Base-by-base conservation (phyloP, 2,797 vertebrate species). In the Macropodus opercularis region DNA sequence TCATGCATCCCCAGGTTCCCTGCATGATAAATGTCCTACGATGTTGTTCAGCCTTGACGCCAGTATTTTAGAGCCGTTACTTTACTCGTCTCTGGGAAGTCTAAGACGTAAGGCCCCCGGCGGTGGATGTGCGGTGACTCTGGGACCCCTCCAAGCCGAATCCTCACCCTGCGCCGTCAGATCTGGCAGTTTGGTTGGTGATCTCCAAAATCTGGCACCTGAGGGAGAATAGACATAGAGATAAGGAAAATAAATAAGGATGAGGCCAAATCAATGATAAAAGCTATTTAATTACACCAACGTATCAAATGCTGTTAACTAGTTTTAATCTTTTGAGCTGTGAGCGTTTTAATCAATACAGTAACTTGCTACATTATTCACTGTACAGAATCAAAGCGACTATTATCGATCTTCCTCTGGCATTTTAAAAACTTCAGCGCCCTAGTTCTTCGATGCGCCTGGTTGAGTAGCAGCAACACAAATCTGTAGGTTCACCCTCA, bases 1-100 rank as follows among this genome's bases (percentile, higher is more conserved):
- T 50, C 23, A 29, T 23, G 19, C 10, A 8, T 38, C 19, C 44
- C 41, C 46, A 82, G 66, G 61, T 32, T 63, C 19, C 64, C 69
- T 55, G 71, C 82, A 90, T 87, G 80, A 73, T 77, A 77, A 55
- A 67, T 38, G 17, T 14, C 39, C 46, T 51, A 15, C 49, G 41
- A 57, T 44, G 10, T 35, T 41, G 48, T 27, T 59, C 5, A 44
- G 41, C 11, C n/a, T 57, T 27, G 21, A 38, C 29, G 13, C 35
- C 5, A 24, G 19, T 62, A 36, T 2, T 59, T 24, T n/a, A 34
- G 26, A 24, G 27, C 17, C 22, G 11, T 29, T 3, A 1, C n/a
- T 9, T 6, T 18, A 5, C 17, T 18, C 9, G 6, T 41, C 29
- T 51, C 10, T 19, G 39, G n/a, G 17, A 61, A 46, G 63, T 55